A percentile compares a stretch with the other conserved stretches of the same genome.
Conservation (phyloP, 2,888 invertebrate genomes). For the Eupithecia tripunctaria region DNA sequence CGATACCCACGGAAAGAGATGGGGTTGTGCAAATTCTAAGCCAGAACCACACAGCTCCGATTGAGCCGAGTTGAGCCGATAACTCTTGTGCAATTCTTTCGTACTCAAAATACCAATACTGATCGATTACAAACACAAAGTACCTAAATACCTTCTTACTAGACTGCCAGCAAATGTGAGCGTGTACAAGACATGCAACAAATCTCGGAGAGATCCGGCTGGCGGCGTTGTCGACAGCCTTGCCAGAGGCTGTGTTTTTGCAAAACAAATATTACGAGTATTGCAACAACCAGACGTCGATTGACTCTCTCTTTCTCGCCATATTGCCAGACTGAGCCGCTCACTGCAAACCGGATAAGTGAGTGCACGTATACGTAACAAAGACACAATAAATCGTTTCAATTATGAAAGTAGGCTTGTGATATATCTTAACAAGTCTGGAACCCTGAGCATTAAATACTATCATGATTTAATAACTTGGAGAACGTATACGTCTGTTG, state of each 20-base stretch:
- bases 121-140: neutral
- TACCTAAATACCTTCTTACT: neutral
- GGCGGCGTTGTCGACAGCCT: conserved; percentile 65
- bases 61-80: too few relatives aligned
- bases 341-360: conserved; percentile 43
- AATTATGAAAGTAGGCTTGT: conserved; percentile 35
- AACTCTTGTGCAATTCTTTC: neutral
- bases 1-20: too few relatives aligned
- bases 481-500: neutral
- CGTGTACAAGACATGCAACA: conserved; percentile 23
- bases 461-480: conserved; percentile 2
- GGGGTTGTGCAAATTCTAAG: too few relatives aligned
- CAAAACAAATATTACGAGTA: conserved; percentile 72
- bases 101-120: neutral
- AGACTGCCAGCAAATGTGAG: neutral
- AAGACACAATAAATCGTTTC: conserved; percentile 37
- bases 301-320: conserved; percentile 66
- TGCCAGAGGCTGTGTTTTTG: conserved; percentile 74
- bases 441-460: conserved; percentile 13
- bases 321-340: conserved; percentile 56
- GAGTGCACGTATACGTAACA: conserved; percentile 36
- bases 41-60: too few relatives aligned
- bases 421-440: conserved; percentile 16
- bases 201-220: conserved; percentile 58
- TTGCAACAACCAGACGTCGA: conserved; percentile 66